phyloP scores from a whole-genome alignment of 2,113 vertebrate species.

The Rhegmatorhina hoffmannsi region DNA sequence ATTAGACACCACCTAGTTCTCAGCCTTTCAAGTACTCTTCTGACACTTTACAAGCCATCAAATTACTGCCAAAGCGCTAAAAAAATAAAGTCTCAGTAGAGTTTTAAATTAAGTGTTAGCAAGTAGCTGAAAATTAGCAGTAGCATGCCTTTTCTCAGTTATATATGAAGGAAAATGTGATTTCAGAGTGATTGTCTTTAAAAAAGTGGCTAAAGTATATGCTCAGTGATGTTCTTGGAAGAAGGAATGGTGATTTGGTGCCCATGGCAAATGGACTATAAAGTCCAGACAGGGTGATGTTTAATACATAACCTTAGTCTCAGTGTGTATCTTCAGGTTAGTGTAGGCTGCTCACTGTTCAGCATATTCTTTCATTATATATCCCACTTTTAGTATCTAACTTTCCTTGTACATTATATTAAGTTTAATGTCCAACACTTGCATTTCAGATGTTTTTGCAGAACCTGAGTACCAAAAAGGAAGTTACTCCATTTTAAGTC shows the following conservation, averaged over 20 bases:
- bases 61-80: neutral
- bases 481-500: neutral
- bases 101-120: neutral
- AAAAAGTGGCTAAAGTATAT: neutral
- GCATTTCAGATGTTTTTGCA: neutral
- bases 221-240: neutral
- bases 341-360: neutral
- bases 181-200: neutral
- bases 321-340: neutral
- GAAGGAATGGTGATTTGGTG: neutral
- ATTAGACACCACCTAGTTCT: neutral
- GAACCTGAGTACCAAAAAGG: neutral
- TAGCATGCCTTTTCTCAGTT: neutral
- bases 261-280: neutral
- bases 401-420: neutral
- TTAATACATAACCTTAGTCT: neutral
- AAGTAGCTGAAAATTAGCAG: conserved; percentile 12
- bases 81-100: neutral
- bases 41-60: neutral
- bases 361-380: neutral
- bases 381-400: neutral
- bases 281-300: neutral
- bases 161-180: neutral
- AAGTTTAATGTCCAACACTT: neutral
- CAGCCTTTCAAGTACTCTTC: neutral